Percentiles rank a stretch among this genome's conserved stretches.
These are phyloP conservation scores for Etheostoma spectabile DNA, from an alignment of 2,113 vertebrate genomes.

Conservation along the genomic window DNA sequence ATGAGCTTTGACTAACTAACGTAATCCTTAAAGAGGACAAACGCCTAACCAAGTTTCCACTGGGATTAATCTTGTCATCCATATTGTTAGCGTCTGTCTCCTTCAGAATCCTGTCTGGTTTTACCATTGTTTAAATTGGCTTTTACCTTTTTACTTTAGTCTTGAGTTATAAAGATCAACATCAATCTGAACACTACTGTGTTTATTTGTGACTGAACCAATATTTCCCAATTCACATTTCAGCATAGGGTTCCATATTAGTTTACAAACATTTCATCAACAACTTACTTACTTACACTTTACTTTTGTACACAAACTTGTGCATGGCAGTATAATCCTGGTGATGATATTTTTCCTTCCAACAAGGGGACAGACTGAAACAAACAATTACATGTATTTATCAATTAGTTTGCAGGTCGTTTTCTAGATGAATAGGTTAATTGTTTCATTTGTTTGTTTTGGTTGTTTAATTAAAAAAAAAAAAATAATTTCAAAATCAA, in stretches of 20 bases:
- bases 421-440: neutral
- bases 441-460: neutral
- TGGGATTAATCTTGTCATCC: constrained; percentile 62
- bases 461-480: neutral
- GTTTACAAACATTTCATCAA: neutral
- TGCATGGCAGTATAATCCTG: neutral
- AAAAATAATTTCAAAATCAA: neutral
- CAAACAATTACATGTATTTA: neutral
- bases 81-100: constrained; percentile 48
- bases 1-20: constrained; percentile 56
- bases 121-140: constrained; percentile 14
- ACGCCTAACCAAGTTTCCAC: constrained; percentile 55
- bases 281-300: neutral
- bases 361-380: neutral
- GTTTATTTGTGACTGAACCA: constrained; percentile 11
- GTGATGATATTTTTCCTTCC: neutral
- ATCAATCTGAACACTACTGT: neutral
- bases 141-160: constrained; percentile 15
- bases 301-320: constrained; percentile 1
- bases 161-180: constrained; percentile 11
- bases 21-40: constrained; percentile 58
- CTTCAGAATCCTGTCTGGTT: constrained; percentile 28
- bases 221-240: neutral
- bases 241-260: neutral
- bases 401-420: neutral